phyloP scores from a whole-genome alignment of 2,888 invertebrate species.

The Drepanosiphum platanoidis region DNA sequence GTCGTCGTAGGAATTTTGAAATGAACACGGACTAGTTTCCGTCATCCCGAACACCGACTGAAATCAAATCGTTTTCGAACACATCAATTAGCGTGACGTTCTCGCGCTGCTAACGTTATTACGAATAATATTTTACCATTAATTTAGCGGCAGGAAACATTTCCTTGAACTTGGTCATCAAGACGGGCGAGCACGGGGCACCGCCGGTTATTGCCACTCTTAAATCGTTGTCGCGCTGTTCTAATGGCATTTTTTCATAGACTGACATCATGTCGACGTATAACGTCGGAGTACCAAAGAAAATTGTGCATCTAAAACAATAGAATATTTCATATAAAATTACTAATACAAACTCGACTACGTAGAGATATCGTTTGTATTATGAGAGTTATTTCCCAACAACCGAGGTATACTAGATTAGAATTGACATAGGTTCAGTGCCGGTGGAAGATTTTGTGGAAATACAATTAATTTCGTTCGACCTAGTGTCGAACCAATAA shows the following conservation, averaged over 20 bases:
- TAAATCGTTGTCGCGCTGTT: conserved; percentile 64
- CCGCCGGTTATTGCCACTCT: conserved; percentile 77
- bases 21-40: conserved; percentile 72
- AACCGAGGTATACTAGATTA: too few relatives aligned
- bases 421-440: too few relatives aligned
- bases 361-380: background rate
- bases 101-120: background rate
- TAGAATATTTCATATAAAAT: too few relatives aligned
- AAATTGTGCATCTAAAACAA: conserved; percentile 76
- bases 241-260: conserved; percentile 29
- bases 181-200: conserved; percentile 75
- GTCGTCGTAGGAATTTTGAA: conserved; percentile 69
- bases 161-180: conserved; percentile 70
- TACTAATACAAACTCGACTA: background rate
- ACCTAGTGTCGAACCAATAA: too few relatives aligned
- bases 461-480: too few relatives aligned
- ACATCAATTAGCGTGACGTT: background rate
- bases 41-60: conserved; percentile 73
- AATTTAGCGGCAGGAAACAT: conserved; percentile 13
- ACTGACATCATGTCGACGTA: conserved; percentile 77
- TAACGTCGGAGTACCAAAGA: conserved; percentile 88
- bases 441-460: too few relatives aligned
- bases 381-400: too few relatives aligned
- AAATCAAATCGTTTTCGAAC: too few relatives aligned
- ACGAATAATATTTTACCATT: conserved; percentile 12